Conservation (phyloP, 1,140 invertebrate genomes). For the Batillaria attramentaria region DNA sequence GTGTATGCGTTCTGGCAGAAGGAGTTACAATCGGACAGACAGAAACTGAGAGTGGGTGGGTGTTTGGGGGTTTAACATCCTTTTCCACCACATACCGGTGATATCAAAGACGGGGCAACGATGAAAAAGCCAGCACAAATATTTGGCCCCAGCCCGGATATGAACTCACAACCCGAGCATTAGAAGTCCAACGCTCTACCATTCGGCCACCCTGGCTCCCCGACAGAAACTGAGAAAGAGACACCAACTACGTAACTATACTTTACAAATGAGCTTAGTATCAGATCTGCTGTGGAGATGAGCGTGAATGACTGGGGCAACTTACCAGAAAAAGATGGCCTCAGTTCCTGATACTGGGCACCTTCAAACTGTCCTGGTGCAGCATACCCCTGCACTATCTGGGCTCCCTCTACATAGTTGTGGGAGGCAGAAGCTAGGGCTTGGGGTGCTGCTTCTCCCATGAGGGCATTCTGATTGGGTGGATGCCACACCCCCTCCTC, state of each 20-base stretch:
- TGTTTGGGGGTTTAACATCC: neutral
- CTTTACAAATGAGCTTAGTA: neutral
- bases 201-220: too few species aligned
- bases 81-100: neutral
- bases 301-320: neutral
- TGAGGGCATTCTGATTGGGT: conserved; percentile 29
- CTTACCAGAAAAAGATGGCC: conserved; percentile 34
- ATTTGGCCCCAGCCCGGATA: too few species aligned
- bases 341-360: conserved; percentile 32
- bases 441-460: conserved; percentile 4
- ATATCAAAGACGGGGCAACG: too few species aligned
- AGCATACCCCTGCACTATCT: conserved; percentile 7
- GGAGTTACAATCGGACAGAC: too few species aligned
- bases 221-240: neutral
- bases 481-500: conserved; percentile 32
- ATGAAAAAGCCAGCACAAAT: too few species aligned
- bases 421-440: conserved; percentile 11
- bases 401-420: conserved; percentile 17
- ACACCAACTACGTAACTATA: neutral
- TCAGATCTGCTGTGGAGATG: neutral
- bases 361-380: conserved; percentile 22
- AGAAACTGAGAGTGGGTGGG: neutral
- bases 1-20: neutral
- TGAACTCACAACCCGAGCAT: too few species aligned
- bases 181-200: too few species aligned